Evolutionary conservation across 1,140 invertebrate species (phyloP), one percentile per base, ranked within the genome.

Genomic region (Dinothrombium tinctorium): DNA sequence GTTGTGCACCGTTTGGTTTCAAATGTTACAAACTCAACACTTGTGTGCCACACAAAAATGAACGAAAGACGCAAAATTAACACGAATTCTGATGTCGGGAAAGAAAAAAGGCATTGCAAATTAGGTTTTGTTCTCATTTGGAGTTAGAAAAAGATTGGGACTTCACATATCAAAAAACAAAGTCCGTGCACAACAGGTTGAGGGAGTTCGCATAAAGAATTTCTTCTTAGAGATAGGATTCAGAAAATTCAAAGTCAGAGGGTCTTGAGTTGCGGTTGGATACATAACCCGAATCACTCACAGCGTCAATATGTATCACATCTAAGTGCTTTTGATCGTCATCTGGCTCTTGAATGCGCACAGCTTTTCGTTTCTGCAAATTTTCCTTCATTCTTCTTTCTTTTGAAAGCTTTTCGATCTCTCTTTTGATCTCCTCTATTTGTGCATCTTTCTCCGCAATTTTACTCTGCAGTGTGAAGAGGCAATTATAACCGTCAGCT

Each of bases 201-300:
- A n/a, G n/a, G n/a, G n/a, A n/a, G n/a, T n/a, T n/a, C n/a, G n/a
- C n/a, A n/a, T n/a, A n/a, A n/a, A n/a, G n/a, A n/a, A n/a, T 32
- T 32, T 32, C 17, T 1, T 11, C 28, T 49, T 43, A 81, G 45
- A 81, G 64, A 56, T 82, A 83, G 50, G 77, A 81, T 56, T 82
- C 79, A 39, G 77, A 81, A 55, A 81, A 78, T 56, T 82, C 77
- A 54, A 76, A 68, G 59, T 81, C 77, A 32, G 71, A 46, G 26
- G 50, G 21, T 46, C 63, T 45, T 70, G 68, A 59, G 41, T 49
- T 17, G 0, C 33, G 33, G n/a, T 19, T 22, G 8, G 46, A 46
- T 37, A 44, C 42, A 38, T 44, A 53, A 12, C 51, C 51, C 0
- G 51, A 53, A 23, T 53, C 51, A 19, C 47, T 51, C 0, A 40